Evolutionary conservation across 1,140 invertebrate species (phyloP), one percentile per base, ranked within the genome.

Genomic region (Drosophila lini): DNA sequence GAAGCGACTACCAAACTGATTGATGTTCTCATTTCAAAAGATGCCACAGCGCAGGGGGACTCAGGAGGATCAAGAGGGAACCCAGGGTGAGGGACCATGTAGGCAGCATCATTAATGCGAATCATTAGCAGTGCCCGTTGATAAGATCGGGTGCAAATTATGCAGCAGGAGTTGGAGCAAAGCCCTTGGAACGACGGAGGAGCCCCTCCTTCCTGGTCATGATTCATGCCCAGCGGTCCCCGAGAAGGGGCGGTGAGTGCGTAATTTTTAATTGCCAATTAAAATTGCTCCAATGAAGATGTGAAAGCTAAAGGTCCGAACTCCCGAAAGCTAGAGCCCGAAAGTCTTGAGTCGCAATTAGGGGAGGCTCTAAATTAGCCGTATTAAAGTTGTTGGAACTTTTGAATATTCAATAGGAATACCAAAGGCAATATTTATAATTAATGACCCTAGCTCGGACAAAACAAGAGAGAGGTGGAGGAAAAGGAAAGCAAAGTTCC

Each of bases 121-220:
- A 89, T 88, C 83, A 88, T 88, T 88, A 88, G 83, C 83, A 78
- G 55, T 78, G 80, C 73, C 42, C 65, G 84, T 68, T 83, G 83
- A 88, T 88, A 88, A 88, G 84, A 89, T 88, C 83, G 80, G 77
- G 84, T 88, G 83, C 84, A 88, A 88, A 88, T 89, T 83, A 67
- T 78, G 59, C 77, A 44, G 71, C 71, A 67, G 48, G 60, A 67
- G 44, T 62, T 32, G 38, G 19, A 81, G 57, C 52, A 70, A 50
- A 70, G 65, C 31, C 36, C 42, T 36, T 7, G n/a, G 47, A 65
- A 40, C 15, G 16, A 19, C 40, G 16, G 11, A 5, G 36, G 7
- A 31, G 28, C 52, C 15, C 32, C 41, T 62, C 34, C 48, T 44
- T 52, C 50, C 47, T 48, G 48, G 45, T 31, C 45, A 76, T 86